These are phyloP conservation scores for Drosophila novamexicana DNA, from an alignment of 1,140 invertebrate genomes.

Conservation along the genomic window DNA sequence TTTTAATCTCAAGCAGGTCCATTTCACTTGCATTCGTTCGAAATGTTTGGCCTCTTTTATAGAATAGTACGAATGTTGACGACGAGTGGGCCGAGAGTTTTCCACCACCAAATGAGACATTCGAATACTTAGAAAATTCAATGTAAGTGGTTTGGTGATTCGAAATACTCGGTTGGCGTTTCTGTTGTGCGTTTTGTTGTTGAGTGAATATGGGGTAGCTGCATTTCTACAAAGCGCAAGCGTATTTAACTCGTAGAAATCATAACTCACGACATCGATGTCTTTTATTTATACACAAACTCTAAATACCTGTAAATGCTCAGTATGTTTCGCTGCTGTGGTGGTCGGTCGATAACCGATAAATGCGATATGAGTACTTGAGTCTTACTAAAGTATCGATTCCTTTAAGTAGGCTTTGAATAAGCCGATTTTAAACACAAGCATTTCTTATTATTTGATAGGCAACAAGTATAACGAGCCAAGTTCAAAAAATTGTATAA, in stretches of 20 bases:
- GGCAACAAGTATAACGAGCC: not conserved
- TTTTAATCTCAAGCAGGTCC: no score
- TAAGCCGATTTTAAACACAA: not conserved
- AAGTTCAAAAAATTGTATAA: not conserved
- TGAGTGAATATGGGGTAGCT: no score
- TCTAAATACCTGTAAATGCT: no score
- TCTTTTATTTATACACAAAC: no score
- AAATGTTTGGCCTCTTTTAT: no score
- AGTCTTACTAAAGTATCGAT: slow-evolving; percentile 10
- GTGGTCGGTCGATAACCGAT: slow-evolving; percentile 5
- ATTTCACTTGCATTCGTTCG: no score
- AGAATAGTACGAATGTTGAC: no score
- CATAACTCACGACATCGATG: no score
- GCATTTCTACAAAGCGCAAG: no score
- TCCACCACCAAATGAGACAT: not conserved
- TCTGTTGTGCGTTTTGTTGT: no score
- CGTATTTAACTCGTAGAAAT: no score
- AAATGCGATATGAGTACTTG: not conserved
- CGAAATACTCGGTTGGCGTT: no score
- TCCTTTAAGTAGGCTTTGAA: not conserved
- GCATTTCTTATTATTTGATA: not conserved
- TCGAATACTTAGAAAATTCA: slow-evolving; percentile 3
- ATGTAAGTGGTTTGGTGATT: not conserved
- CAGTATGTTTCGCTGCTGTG: not conserved
- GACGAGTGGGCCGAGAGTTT: not conserved